A percentile compares a stretch with the other conserved stretches of the same genome.
Evolutionary conservation across 2,888 invertebrate genomes (phyloP).

Genomic region (Apamea monoglypha): DNA sequence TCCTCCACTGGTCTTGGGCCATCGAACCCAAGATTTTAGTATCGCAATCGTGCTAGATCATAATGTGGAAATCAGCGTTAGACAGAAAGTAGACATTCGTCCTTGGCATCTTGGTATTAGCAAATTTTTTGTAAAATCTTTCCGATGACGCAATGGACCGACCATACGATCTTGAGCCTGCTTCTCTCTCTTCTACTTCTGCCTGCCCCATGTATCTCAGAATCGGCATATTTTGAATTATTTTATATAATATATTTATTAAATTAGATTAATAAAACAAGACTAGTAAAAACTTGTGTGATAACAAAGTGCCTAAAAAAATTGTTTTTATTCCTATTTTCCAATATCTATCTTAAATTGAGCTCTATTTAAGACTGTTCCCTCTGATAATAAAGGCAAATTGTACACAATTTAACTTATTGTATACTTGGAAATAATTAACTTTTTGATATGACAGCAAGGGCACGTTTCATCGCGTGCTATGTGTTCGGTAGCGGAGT

Average conservation of each 20-base stretch:
- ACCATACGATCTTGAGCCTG: not conserved
- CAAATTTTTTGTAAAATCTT: not conserved
- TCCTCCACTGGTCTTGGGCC: not conserved
- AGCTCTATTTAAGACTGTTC: not conserved
- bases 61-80: constrained; percentile 2
- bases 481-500: not conserved
- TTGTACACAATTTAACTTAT: not conserved
- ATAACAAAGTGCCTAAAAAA: constrained; percentile 1
- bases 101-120: constrained; percentile 28
- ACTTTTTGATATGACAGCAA: not conserved
- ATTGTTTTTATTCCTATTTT: not conserved
- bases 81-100: constrained; percentile 26
- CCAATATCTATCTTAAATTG: no score
- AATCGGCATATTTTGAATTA: constrained; percentile 1
- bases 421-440: not conserved
- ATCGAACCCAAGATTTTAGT: constrained; percentile 5
- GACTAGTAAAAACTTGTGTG: not conserved
- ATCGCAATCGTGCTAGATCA: constrained; percentile 15
- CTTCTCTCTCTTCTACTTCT: no score
- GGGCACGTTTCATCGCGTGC: constrained; percentile 18
- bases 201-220: not conserved
- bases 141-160: not conserved
- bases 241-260: no score
- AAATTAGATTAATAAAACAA: not conserved
- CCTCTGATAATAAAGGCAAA: not conserved